A percentile compares a stretch with the other conserved stretches of the same genome.
These are phyloP conservation scores for Xylocampa areola DNA, from an alignment of 2,888 invertebrate species.

Conservation along the genomic window DNA sequence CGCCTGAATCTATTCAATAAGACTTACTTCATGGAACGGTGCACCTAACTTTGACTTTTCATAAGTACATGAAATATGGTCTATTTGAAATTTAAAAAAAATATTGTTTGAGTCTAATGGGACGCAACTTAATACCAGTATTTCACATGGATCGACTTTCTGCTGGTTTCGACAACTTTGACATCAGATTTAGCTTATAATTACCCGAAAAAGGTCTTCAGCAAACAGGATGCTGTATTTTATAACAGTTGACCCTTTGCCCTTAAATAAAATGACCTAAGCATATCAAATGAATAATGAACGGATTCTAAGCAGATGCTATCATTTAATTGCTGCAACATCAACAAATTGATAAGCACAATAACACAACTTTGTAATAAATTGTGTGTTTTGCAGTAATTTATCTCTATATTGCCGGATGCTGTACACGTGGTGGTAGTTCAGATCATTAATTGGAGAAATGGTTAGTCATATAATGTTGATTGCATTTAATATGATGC, in stretches of 20 bases:
- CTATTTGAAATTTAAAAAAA: no score
- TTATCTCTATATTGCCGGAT: slow-evolving; percentile 49
- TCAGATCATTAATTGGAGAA: slow-evolving; percentile 29
- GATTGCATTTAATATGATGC: slow-evolving; percentile 3
- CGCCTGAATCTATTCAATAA: no score
- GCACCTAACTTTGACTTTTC: no score
- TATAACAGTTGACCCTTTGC: slow-evolving; percentile 5
- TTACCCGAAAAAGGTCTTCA: no score
- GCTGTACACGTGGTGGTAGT: slow-evolving; percentile 38
- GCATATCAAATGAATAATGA: slow-evolving; percentile 32
- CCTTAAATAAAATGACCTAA: slow-evolving; percentile 10
- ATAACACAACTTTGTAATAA: slow-evolving; percentile 41
- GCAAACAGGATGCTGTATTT: not conserved
- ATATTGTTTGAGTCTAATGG: no score
- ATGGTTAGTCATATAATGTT: slow-evolving; percentile 26
- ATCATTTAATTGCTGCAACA: slow-evolving; percentile 35
- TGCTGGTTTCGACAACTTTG: no score
- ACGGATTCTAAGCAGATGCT: slow-evolving; percentile 17
- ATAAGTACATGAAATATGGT: no score
- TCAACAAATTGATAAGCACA: slow-evolving; percentile 45
- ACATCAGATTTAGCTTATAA: no score
- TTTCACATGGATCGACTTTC: no score
- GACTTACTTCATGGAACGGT: no score
- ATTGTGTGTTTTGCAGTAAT: slow-evolving; percentile 32
- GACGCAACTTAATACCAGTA: no score